Conservation (phyloP, 2,797 vertebrate species). For the Mus caroli region DNA sequence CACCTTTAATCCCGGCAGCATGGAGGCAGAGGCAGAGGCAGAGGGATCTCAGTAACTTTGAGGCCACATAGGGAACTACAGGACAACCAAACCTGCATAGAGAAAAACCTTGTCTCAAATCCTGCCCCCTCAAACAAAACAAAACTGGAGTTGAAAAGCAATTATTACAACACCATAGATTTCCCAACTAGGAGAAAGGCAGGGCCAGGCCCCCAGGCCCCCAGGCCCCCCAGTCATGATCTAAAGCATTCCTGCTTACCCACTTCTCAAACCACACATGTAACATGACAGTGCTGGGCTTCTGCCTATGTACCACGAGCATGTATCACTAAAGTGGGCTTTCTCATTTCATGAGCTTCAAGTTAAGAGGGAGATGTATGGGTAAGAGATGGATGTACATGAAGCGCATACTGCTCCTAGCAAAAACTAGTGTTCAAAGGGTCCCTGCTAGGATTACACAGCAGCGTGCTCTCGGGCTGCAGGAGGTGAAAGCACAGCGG, state of each 20-base stretch:
- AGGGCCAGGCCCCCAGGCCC: background rate
- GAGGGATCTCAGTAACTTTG: background rate
- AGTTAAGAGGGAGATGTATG: background rate
- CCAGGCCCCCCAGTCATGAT: background rate
- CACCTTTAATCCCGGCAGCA: background rate
- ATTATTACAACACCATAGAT: background rate
- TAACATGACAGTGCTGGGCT: background rate
- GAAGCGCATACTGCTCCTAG: conserved; percentile 15
- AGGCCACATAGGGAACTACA: background rate
- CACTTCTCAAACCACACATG: background rate
- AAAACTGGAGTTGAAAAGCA: background rate
- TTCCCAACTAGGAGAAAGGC: background rate
- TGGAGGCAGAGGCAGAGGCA: too few relatives aligned
- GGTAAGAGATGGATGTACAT: background rate
- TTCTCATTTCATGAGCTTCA: background rate
- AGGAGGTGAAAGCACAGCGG: background rate
- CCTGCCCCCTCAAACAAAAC: background rate
- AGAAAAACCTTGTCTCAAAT: background rate
- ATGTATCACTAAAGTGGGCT: background rate
- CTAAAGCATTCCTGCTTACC: background rate
- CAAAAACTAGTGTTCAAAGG: background rate
- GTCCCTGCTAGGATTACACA: background rate
- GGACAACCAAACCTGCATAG: background rate
- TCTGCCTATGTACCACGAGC: background rate
- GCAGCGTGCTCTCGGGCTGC: background rate